Percentiles rank a stretch among this genome's conserved stretches.
phyloP scores from a whole-genome alignment of 2,888 invertebrate genomes.

The Sclerodermus sp. region DNA sequence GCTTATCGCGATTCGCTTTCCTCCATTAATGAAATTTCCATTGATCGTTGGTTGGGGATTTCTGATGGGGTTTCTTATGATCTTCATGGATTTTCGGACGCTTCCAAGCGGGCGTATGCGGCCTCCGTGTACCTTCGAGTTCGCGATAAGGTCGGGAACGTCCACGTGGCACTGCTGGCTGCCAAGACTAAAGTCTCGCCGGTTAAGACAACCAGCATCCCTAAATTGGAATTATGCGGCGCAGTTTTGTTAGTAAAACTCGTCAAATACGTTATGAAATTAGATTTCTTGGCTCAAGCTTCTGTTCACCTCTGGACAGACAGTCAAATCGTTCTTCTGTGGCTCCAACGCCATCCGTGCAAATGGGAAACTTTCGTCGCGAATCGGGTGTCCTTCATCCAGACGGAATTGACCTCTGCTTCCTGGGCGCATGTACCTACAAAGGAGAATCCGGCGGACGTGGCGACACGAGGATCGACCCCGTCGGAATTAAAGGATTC shows the following conservation, averaged over 20 bases:
- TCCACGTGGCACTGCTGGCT: background rate
- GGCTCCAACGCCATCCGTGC: constrained; percentile 19
- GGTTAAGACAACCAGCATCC: constrained; percentile 13
- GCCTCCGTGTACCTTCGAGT: background rate
- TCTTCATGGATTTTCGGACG: background rate
- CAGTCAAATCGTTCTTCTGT: background rate
- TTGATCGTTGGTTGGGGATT: background rate
- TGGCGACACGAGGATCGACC: constrained; percentile 10
- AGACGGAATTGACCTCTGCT: constrained; percentile 7
- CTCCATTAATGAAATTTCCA: background rate
- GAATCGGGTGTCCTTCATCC: constrained; percentile 13
- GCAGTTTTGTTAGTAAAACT: constrained; percentile 6
- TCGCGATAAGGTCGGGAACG: background rate
- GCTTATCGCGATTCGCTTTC: background rate
- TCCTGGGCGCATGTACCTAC: constrained; percentile 4
- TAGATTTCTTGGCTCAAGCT: background rate
- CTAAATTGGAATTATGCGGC: constrained; percentile 10
- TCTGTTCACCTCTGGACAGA: background rate
- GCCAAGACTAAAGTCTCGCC: constrained; percentile 13
- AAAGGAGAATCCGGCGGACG: constrained; percentile 15
- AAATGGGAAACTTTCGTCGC: constrained; percentile 17
- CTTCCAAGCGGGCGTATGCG: background rate
- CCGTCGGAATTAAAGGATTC: background rate
- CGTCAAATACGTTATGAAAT: background rate
- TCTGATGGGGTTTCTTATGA: background rate